Conservation (phyloP, 1,140 invertebrate genomes). For the Batillaria attramentaria region DNA sequence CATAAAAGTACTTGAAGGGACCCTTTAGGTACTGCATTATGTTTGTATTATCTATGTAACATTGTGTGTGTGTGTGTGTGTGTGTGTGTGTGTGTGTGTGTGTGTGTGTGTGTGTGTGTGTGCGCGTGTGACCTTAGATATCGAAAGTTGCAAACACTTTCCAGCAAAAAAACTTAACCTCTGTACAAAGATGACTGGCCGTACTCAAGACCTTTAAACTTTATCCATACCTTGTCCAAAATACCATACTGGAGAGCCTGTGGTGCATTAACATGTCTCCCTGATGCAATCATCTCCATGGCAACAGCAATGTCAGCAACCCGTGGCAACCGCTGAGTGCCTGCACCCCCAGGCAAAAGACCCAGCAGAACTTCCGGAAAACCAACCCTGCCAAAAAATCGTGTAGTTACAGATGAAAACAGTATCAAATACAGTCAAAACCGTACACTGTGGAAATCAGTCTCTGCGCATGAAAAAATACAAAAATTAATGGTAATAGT, state of each 20-base stretch:
- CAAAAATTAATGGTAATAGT: too few relatives aligned
- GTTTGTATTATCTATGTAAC: too few relatives aligned
- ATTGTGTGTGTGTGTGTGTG: too few relatives aligned
- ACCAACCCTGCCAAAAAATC: conserved; percentile 53
- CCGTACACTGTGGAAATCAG: too few relatives aligned
- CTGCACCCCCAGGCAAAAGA: conserved; percentile 61
- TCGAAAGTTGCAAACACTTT: neutral
- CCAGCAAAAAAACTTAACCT: neutral
- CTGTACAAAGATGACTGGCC: neutral
- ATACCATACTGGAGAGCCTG: conserved; percentile 63
- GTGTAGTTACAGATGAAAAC: neutral
- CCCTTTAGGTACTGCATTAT: too few relatives aligned
- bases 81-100: neutral
- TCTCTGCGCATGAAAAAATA: too few relatives aligned
- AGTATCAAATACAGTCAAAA: neutral
- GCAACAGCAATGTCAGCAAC: conserved; percentile 55
- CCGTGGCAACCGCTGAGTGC: conserved; percentile 63
- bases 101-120: too few relatives aligned
- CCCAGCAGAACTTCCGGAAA: conserved; percentile 64
- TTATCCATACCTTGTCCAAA: conserved; percentile 58
- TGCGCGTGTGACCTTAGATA: neutral
- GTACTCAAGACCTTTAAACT: neutral
- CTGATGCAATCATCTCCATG: conserved; percentile 63
- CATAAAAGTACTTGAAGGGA: too few relatives aligned
- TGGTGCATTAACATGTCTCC: conserved; percentile 53